Percentiles rank a stretch among this genome's conserved stretches.
Conservation (phyloP, 2,888 invertebrate species). For the Drosophila tanythrix region DNA sequence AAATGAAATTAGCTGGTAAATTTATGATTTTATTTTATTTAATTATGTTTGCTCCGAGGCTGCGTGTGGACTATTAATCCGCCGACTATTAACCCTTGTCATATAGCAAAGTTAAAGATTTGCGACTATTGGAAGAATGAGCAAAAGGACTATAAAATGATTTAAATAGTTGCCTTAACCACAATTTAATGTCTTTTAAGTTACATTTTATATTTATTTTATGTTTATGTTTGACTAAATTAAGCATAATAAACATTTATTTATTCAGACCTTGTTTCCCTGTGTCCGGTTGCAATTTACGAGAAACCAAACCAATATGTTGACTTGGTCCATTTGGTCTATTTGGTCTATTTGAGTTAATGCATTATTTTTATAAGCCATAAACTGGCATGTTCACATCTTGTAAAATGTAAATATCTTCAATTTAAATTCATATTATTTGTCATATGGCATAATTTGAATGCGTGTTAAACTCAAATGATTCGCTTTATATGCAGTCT, state of each 20-base stretch:
- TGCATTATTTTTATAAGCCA: slow-evolving; percentile 15
- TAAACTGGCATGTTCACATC: slow-evolving; percentile 11
- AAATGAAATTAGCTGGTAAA: slow-evolving; percentile 41
- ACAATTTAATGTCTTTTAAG: not conserved
- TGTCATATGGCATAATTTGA: slow-evolving; percentile 32
- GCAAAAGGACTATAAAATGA: not conserved
- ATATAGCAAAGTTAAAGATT: not conserved
- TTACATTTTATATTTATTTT: not conserved
- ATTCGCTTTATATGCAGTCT: slow-evolving; percentile 28
- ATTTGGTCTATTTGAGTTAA: slow-evolving; percentile 13
- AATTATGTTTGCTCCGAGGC: slow-evolving; percentile 33
- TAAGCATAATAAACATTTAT: not conserved
- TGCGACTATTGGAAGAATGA: not conserved
- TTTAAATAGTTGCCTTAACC: not conserved
- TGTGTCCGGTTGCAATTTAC: slow-evolving; percentile 38
- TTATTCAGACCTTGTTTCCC: not conserved
- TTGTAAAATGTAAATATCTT: slow-evolving; percentile 32
- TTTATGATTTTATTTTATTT: slow-evolving; percentile 74
- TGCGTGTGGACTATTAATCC: slow-evolving; percentile 23
- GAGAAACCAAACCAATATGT: slow-evolving; percentile 12
- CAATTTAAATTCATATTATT: not conserved
- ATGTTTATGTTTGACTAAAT: not conserved
- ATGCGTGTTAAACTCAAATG: slow-evolving; percentile 13
- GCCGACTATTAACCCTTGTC: not conserved
- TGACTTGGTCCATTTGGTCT: slow-evolving; percentile 2